Evolutionary conservation across 1,140 invertebrate species (phyloP), one percentile per base, ranked within the genome.

Genomic region (Brachionus plicatilis): DNA sequence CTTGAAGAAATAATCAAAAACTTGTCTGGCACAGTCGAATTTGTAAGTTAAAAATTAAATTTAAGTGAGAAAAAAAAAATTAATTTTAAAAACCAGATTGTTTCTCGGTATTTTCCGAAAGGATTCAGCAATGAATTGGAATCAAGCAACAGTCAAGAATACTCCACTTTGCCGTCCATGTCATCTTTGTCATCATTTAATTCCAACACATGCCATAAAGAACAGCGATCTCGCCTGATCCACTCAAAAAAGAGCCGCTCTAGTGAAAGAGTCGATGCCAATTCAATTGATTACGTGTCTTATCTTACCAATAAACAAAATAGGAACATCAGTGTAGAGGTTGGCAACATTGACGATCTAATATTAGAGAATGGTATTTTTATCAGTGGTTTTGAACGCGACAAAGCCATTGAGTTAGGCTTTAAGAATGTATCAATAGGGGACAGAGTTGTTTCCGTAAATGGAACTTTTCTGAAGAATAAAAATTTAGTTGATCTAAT

Each of bases 291-390:
- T 3, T 72, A 72, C n/a, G 68, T 72, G 11, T 72, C 68, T 3
- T 72, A 72, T 43, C 17, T 72, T 11, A 72, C 68, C 17, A 72
- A 72, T 72, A 72, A 72, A 20, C 68, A 72, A 72, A 72, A 43
- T 17, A 43, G 41, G 9, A 72, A 72, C 9, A 72, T 72, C 20
- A 17, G 17, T 1, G 24, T 72, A n/a, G 68, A 72, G 43, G 1
- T 72, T 20, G 37, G 43, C 7, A 8, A 72, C 37, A 9, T 72
- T 3, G 17, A 17, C 9, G 41, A 76, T 50, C 17, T 76, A 29
- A 20, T 27, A 50, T 29, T 76, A 27, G 72, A 76, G n/a, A 76
- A 9, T 33, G 72, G 45, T 24, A 33, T 76, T 24, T 76, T 50
- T 50, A 53, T 76, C 27, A 27, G 6, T 0, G 45, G 45, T 76